These are phyloP conservation scores for Anolis apletophallus DNA, from an alignment of 2,797 vertebrate species.

Conservation along the genomic window DNA sequence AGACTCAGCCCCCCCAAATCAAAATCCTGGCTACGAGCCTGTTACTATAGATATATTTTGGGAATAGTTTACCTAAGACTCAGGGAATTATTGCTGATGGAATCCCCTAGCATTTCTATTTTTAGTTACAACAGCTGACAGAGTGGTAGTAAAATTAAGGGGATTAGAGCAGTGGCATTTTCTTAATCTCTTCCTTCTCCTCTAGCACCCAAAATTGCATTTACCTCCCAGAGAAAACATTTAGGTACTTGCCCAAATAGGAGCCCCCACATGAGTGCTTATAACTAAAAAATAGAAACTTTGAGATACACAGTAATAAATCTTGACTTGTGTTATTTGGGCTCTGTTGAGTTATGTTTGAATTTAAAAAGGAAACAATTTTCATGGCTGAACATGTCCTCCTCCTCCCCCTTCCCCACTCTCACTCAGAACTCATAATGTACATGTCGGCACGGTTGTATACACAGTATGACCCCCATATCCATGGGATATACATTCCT, in stretches of 20 bases:
- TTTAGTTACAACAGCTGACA: conserved; percentile 1
- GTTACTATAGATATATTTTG: background rate
- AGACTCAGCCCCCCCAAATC: too few species aligned
- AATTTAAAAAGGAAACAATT: too few species aligned
- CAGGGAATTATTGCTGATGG: background rate
- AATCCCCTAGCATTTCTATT: background rate
- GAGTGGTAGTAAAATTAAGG: background rate
- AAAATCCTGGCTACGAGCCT: too few species aligned
- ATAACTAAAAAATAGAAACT: background rate
- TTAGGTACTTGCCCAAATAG: background rate
- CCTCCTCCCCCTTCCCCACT: too few species aligned
- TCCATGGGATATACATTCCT: too few species aligned
- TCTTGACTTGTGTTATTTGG: background rate
- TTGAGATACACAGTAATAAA: background rate
- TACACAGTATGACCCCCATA: too few species aligned
- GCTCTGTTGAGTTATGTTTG: background rate
- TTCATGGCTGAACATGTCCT: too few species aligned
- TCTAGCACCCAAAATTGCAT: background rate
- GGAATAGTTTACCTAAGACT: background rate
- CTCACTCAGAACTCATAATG: too few species aligned
- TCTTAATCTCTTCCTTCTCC: background rate
- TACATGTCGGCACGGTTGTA: too few species aligned
- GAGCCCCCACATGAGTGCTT: background rate
- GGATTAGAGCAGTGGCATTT: background rate
- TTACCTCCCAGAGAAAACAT: background rate